Conservation (phyloP, 2,888 invertebrate species). For the Hirtodrosophila confusa region DNA sequence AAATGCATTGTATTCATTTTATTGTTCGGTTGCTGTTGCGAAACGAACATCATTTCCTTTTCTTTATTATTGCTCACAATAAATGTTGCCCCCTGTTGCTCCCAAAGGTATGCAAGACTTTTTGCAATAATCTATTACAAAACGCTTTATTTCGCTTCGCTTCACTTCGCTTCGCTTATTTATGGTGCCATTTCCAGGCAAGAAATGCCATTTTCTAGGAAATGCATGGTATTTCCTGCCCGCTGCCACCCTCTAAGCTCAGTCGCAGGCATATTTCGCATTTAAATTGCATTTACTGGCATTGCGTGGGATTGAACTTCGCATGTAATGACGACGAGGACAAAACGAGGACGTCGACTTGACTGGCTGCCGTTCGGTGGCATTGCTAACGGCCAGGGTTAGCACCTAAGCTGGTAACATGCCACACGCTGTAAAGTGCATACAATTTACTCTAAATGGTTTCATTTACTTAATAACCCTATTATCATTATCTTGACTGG, state of each 20-base stretch:
- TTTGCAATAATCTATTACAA: conserved; percentile 74
- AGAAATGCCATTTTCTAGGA: conserved; percentile 54
- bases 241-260: conserved; percentile 22
- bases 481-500: conserved; percentile 45
- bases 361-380: conserved; percentile 28
- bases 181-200: conserved; percentile 66
- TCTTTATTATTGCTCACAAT: conserved; percentile 57
- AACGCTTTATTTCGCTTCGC: conserved; percentile 29
- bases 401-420: conserved; percentile 37
- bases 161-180: conserved; percentile 55
- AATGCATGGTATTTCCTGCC: conserved; percentile 38
- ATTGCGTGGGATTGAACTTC: conserved; percentile 66
- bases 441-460: conserved; percentile 55
- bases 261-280: conserved; percentile 61
- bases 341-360: conserved; percentile 29
- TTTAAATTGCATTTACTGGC: conserved; percentile 72
- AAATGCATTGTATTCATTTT: conserved; percentile 30
- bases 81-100: conserved; percentile 46
- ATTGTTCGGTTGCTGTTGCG: conserved; percentile 25
- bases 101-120: conserved; percentile 66
- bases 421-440: conserved; percentile 45
- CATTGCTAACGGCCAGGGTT: conserved; percentile 34
- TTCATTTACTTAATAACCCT: conserved; percentile 74
- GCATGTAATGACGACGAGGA: conserved; percentile 55
- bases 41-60: conserved; percentile 52